Base-by-base conservation (phyloP, 2,888 invertebrate species). In the Lasioglossum leucozonium region DNA sequence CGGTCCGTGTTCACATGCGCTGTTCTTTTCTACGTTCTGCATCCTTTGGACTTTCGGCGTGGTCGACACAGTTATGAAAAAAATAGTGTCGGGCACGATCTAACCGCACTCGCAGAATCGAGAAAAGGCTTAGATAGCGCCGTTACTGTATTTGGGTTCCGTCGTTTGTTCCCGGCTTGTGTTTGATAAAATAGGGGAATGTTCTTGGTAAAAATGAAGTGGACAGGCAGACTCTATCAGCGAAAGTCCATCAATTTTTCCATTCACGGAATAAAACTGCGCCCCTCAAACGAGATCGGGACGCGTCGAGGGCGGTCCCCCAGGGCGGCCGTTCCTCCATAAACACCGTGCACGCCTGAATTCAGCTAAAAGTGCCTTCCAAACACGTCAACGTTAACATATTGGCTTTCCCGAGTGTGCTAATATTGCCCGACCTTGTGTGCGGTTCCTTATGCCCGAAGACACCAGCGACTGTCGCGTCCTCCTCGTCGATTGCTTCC, bases 401-500 rank as follows among this genome's bases (percentile, higher is more conserved):
- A 72, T 72, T 72, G 72, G 44, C 4, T 30, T 72, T 18, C 72
- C 72, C 10, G 34, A 3, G 47, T 47, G 72, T 72, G 72, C 44
- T 72, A 72, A 72, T 72, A 72, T 47, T 44, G 44, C 26, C 72
- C 30, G 26, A 47, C 30, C 18, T 18, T 72, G 72, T 72, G 72
- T 47, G 26, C 72, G 72, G 30, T 51, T 62, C 62, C 58, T 47
- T 51, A 47, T n/a, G 40, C 37, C n/a, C 72, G 55, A 76, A 67
- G 75, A 78, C 82, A 65, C 77, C 18, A 30, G 26, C 22, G 30
- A 72, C 30, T 44, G 18, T 47, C 30, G 47, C 13, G 18, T 74
- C 67, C 78, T 62, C 65, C 44, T 26, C 76, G 51, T 73, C 55
- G 67, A 77, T 73, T 72, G 58, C 72, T 40, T 77, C 42, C 26